Conservation (phyloP, 2,888 invertebrate genomes). For the Dioctria linearis region DNA sequence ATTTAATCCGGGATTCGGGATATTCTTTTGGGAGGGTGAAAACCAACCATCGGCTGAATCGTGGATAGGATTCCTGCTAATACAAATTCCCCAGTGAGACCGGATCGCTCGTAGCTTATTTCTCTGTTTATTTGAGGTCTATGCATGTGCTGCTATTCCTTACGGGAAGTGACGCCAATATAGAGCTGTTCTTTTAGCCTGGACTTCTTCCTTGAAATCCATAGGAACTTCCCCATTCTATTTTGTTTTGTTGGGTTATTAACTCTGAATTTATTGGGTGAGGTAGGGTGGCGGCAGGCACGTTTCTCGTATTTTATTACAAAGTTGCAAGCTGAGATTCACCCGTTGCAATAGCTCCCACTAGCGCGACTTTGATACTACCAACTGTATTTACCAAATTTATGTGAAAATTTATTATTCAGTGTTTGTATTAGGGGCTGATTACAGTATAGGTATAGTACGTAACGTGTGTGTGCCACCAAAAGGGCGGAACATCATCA, state of each 20-base stretch:
- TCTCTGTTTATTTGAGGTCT: conserved; percentile 35
- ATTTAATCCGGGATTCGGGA: conserved; percentile 55
- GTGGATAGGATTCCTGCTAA: neutral
- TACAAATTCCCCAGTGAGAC: neutral
- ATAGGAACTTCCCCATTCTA: conserved; percentile 20
- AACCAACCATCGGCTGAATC: neutral
- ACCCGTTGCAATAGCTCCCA: conserved; percentile 7
- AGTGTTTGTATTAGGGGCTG: conserved; percentile 33
- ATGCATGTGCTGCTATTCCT: neutral
- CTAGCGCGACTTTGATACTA: neutral
- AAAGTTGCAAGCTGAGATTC: conserved; percentile 31
- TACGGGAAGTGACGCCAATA: neutral
- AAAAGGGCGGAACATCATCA: conserved; percentile 5
- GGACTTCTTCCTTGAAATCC: conserved; percentile 11
- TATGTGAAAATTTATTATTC: conserved; percentile 52
- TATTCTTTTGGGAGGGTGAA: conserved; percentile 25
- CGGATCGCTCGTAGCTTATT: conserved; percentile 1
- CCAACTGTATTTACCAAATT: conserved; percentile 38
- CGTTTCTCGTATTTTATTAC: conserved; percentile 56
- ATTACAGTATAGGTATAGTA: neutral
- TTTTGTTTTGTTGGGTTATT: conserved; percentile 28
- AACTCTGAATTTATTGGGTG: conserved; percentile 49
- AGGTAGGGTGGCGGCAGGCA: conserved; percentile 45
- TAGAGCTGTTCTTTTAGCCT: neutral
- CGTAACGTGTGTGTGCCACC: neutral